Evolutionary conservation across 1,140 invertebrate species (phyloP), one percentile per base, ranked within the genome.

Genomic region (Tenebrio molitor): DNA sequence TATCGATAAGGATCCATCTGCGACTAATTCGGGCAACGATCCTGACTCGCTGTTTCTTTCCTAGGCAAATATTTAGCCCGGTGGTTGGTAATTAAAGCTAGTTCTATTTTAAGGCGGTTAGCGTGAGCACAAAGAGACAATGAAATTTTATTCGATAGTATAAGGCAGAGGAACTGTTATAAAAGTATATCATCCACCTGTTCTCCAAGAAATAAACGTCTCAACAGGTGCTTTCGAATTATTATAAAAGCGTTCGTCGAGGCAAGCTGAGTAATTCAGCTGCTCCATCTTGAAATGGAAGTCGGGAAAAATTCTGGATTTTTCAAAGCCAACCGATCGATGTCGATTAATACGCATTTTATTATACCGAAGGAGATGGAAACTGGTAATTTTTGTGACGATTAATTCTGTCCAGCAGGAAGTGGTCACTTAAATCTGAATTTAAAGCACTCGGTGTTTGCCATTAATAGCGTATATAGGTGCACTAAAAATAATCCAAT

Each of bases 201-300:
- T 58, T 58, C 8, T n/a, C 15, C 16, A 23, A 58, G 50, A 58
- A 58, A 58, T 58, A 23, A 58, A 8, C 15, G 19, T 58, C 50
- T 14, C 29, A 58, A 58, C 50, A 58, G 50, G 50, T 58, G 50
- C 50, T 23, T 58, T 29, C 7, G 19, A 25, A 29, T 58, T 58
- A 58, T 58, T 50, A 50, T 7, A 3, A 17, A 19, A 50, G 17
- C 44, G 17, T 58, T 58, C 50, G 19, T 58, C 12, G 23, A 58
- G 50, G 50, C 50, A 58, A 58, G 50, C 8, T 58, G 50, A 29
- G 8, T 58, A 21, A 58, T 58, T 58, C 50, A 58, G 50, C 50
- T 58, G 50, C 50, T 29, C 50, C 23, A 58, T 58, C 6, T 39
- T 39, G 36, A 29, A 58, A 29, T 23, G 25, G 19, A 50, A 21